Evolutionary conservation across 2,113 vertebrate genomes (phyloP).

Genomic region (Dromiciops gliroides): DNA sequence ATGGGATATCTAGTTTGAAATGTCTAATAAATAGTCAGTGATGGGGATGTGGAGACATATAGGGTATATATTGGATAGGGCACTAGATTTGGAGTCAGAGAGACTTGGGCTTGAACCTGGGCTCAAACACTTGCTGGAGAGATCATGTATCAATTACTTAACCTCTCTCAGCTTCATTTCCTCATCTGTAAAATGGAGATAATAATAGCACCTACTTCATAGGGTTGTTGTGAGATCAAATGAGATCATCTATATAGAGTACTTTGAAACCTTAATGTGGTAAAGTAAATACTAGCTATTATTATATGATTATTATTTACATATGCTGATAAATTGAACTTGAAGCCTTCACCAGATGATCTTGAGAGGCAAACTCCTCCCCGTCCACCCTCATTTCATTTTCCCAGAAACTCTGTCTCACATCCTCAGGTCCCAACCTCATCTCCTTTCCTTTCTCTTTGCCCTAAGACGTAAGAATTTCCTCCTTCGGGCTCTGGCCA

Average conservation of each 20-base stretch:
- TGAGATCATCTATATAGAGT: not conserved
- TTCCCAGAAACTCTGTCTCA: not conserved
- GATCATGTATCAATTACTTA: conserved; percentile 9
- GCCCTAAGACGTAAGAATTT: not conserved
- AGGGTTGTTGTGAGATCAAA: not conserved
- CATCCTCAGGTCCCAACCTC: not conserved
- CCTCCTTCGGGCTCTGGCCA: not conserved
- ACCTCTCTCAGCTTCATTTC: not conserved
- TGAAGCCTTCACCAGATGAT: not conserved
- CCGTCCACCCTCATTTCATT: not conserved
- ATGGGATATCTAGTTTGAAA: not conserved
- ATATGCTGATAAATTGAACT: not conserved
- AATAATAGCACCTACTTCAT: not conserved
- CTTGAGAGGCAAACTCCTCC: not conserved
- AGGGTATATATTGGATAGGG: not conserved
- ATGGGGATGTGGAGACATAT: not conserved
- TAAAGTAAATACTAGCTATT: not conserved
- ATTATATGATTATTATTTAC: not conserved
- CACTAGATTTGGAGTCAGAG: not conserved
- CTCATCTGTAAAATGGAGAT: not conserved
- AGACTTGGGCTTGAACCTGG: not conserved
- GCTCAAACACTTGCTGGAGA: not conserved
- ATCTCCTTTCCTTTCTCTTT: not conserved
- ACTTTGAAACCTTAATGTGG: not conserved
- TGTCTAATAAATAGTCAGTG: not conserved